Evolutionary conservation across 2,113 vertebrate species (phyloP), one percentile per base, ranked within the genome.

Genomic region (Sula dactylatra): DNA sequence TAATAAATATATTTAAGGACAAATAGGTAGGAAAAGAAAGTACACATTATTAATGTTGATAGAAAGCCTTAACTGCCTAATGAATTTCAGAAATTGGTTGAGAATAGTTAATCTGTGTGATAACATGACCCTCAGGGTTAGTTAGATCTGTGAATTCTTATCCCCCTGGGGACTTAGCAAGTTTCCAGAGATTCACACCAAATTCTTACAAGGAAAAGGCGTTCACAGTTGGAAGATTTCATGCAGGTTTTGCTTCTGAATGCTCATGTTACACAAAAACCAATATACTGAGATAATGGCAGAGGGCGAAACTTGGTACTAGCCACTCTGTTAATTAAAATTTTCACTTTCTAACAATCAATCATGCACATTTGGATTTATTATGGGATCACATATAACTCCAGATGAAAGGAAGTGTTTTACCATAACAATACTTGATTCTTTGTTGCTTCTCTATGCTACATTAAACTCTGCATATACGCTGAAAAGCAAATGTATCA

Each of bases 11-110:
- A 66, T 83, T 96, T 93, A 95, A 91, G 87, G 67, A 94, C 93
- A 97, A 97, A 96, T 73, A 95, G 42, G 84, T 94, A 95, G 86
- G 78, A 94, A 91, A 96, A 88, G 84, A 95, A 93, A 91, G 95
- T 86, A 96, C 94, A 97, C 94, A 95, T 85, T 82, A 70, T 82
- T 95, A 95, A 93, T 94, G 94, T 97, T 97, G 95, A 97, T 97
- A 94, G 94, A 97, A 96, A 95, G 95, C 93, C 94, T 96, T 95
- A 97, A 82, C 81, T 34, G 81, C 84, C 71, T 97, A 97, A 97
- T 96, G 97, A 95, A 96, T 97, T 95, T 94, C 93, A 96, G 96
- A 96, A 97, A 97, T 91, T 90, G 91, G 84, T 91, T 90, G 91
- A 95, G 95, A 97, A 91, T 86, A 85, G 89, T 90, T 97, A 97